Evolutionary conservation across 1,140 invertebrate genomes (phyloP).

Genomic region (Phocides pigmalion): DNA sequence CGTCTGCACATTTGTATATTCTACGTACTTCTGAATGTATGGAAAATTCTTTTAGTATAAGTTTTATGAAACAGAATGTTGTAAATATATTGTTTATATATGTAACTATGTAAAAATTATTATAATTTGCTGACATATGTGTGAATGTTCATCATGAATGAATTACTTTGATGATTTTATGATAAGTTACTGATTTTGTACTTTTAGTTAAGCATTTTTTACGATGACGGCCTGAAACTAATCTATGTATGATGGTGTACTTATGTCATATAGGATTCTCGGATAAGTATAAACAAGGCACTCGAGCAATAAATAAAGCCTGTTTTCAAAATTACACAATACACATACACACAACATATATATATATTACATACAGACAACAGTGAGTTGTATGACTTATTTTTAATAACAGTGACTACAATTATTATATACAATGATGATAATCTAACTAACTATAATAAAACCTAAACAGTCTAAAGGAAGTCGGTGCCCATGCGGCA

Average conservation of each 20-base stretch:
- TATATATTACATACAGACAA: too few species aligned
- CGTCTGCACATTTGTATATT: not conserved
- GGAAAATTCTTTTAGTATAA: not conserved
- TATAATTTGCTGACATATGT: not conserved
- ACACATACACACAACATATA: too few species aligned
- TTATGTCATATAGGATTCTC: constrained; percentile 2
- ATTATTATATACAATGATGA: too few species aligned
- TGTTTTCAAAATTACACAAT: too few species aligned
- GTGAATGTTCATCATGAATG: constrained; percentile 2
- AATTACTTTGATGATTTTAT: constrained; percentile 3
- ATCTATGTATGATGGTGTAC: not conserved
- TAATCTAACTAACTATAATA: too few species aligned
- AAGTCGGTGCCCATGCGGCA: too few species aligned
- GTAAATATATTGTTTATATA: constrained; percentile 25
- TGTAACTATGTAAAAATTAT: not conserved
- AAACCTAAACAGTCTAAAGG: too few species aligned
- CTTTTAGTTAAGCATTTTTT: constrained; percentile 12
- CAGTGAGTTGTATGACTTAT: too few species aligned
- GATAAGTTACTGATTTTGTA: too few species aligned
- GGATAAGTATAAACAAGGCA: too few species aligned
- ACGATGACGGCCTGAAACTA: not conserved
- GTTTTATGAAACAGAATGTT: not conserved
- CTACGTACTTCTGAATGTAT: constrained; percentile 8
- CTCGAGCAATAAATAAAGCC: too few species aligned
- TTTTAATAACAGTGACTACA: too few species aligned